Conservation (phyloP, 2,113 vertebrate genomes). For the Ptychochromis oligacanthus region DNA sequence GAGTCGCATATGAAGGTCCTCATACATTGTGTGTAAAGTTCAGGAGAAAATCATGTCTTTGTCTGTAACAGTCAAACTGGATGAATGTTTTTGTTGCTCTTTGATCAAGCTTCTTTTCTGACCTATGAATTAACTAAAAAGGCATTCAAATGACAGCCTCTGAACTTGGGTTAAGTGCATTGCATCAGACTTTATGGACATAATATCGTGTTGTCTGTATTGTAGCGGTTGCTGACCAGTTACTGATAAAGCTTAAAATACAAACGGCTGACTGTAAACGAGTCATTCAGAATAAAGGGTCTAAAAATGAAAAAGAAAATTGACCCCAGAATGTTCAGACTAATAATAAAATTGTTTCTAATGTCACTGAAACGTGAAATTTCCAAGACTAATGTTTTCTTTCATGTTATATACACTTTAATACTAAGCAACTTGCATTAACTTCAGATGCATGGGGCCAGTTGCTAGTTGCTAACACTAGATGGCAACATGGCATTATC, state of each 20-base stretch:
- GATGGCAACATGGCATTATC: conserved; percentile 53
- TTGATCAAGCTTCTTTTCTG: background rate
- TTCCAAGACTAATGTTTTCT: background rate
- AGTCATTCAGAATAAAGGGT: background rate
- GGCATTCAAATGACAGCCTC: background rate
- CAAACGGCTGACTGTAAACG: background rate
- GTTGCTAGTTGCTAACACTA: conserved; percentile 46
- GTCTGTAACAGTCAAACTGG: conserved; percentile 8
- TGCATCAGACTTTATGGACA: background rate
- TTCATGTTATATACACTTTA: background rate
- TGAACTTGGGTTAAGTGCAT: background rate
- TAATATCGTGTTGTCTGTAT: background rate
- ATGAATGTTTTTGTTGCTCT: background rate
- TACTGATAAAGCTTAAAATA: background rate
- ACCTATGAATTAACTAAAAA: background rate
- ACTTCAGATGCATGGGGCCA: background rate
- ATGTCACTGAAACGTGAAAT: background rate
- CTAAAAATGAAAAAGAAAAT: background rate
- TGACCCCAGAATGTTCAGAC: background rate
- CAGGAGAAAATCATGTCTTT: background rate
- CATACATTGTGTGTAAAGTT: background rate
- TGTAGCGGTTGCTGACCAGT: background rate
- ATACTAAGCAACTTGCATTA: background rate
- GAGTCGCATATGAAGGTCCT: conserved; percentile 30
- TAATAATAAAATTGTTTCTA: background rate